These are phyloP conservation scores for Ormyrus labotus DNA, from an alignment of 2,888 invertebrate species.

Conservation along the genomic window DNA sequence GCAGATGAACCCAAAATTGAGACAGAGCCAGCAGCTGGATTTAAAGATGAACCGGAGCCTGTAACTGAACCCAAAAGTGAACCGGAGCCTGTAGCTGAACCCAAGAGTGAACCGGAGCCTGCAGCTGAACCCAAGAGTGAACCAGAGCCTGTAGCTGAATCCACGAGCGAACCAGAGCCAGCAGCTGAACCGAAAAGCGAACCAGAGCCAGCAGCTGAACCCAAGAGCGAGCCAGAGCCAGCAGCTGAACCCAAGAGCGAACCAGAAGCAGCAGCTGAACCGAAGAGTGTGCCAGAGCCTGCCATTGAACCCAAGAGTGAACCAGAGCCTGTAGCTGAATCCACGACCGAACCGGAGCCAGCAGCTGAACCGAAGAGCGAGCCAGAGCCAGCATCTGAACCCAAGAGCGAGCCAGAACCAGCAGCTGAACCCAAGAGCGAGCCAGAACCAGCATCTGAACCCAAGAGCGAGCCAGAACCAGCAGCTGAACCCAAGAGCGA, in stretches of 20 bases:
- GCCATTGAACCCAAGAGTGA: constrained; percentile 55
- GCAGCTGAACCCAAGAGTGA: constrained; percentile 62
- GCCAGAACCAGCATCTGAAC: constrained; percentile 36
- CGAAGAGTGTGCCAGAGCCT: constrained; percentile 58
- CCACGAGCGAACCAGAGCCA: constrained; percentile 57
- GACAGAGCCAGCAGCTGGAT: constrained; percentile 61
- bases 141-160: constrained; percentile 60
- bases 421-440: constrained; percentile 60
- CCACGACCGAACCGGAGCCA: constrained; percentile 56
- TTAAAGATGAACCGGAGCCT: constrained; percentile 58
- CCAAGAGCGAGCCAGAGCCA: constrained; percentile 65
- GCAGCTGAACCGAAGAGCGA: constrained; percentile 43
- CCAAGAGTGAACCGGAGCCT: constrained; percentile 64
- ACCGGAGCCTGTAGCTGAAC: constrained; percentile 57
- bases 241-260: constrained; percentile 60
- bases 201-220: constrained; percentile 33
- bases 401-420: constrained; percentile 65
- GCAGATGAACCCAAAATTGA: constrained; percentile 58
- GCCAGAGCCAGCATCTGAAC: constrained; percentile 44
- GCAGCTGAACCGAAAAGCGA: constrained; percentile 60
- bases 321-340: constrained; percentile 53
- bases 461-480: too few species aligned
- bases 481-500: too few species aligned
- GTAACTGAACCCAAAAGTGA: constrained; percentile 54
- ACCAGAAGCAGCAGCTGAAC: constrained; percentile 53